These are phyloP conservation scores for Gymnopithys bicolor DNA, from an alignment of 2,797 vertebrate species.

Conservation along the genomic window DNA sequence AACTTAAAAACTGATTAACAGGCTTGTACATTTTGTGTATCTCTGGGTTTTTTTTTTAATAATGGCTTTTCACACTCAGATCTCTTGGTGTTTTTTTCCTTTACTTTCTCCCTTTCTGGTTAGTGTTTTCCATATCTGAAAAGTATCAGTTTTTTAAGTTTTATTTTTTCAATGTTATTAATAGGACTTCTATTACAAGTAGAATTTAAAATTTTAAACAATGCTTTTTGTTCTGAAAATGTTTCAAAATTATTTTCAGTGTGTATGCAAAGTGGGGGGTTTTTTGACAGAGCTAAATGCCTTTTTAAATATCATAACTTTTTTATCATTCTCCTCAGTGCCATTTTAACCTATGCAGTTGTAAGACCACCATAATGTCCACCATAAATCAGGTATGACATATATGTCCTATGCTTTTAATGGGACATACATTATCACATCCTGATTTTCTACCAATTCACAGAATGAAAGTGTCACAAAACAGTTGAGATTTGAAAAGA, in stretches of 20 bases:
- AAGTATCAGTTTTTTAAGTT: neutral
- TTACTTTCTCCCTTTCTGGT: neutral
- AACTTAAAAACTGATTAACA: neutral
- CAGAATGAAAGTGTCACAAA: neutral
- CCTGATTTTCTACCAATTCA: neutral
- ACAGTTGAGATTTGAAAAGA: neutral
- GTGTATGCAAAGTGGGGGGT: neutral
- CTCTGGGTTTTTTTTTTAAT: neutral
- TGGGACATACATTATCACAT: neutral
- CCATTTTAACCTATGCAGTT: neutral
- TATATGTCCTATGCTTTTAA: neutral
- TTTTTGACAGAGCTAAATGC: neutral
- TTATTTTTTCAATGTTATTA: neutral
- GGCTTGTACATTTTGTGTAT: neutral
- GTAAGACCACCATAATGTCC: too few relatives aligned
- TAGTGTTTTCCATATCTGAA: neutral
- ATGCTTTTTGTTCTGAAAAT: neutral
- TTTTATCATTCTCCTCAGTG: neutral
- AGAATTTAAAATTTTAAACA: neutral
- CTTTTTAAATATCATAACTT: neutral
- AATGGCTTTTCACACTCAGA: neutral
- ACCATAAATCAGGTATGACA: neutral
- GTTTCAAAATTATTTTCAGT: neutral
- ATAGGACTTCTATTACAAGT: neutral
- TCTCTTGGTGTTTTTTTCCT: accelerated